Conservation (phyloP, 2,797 vertebrate genomes). For the Sebastes taczanowskii region DNA sequence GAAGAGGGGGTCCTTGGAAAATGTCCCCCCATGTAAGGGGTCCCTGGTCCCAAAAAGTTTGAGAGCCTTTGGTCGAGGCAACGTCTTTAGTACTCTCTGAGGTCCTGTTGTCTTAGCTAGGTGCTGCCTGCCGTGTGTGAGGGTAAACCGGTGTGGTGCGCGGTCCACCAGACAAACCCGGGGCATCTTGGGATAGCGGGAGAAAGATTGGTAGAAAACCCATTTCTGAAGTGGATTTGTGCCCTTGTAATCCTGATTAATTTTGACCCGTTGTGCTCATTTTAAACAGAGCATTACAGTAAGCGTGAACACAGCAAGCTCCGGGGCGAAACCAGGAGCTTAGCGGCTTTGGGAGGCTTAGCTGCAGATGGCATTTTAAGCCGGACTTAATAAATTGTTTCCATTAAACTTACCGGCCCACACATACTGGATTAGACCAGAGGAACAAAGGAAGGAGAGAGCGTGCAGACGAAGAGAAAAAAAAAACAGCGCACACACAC, state of each 20-base stretch:
- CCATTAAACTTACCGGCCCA: slow-evolving; percentile 89
- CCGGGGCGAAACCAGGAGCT: slow-evolving; percentile 84
- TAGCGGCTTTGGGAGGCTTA: slow-evolving; percentile 88
- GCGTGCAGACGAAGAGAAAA: slow-evolving; percentile 66
- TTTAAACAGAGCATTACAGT: slow-evolving; percentile 89
- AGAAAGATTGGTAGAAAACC: slow-evolving; percentile 85
- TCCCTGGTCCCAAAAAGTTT: too few relatives aligned
- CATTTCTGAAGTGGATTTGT: slow-evolving; percentile 90
- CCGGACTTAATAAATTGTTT: slow-evolving; percentile 91
- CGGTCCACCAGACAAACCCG: slow-evolving; percentile 64
- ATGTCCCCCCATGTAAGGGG: too few relatives aligned
- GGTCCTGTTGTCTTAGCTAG: slow-evolving; percentile 10
- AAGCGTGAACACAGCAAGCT: slow-evolving; percentile 85
- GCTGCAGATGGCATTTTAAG: slow-evolving; percentile 90
- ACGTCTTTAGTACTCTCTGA: background rate
- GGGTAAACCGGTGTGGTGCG: slow-evolving; percentile 41
- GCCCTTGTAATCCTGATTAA: slow-evolving; percentile 89
- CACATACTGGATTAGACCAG: slow-evolving; percentile 86
- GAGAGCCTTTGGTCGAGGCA: too few relatives aligned
- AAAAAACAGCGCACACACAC: slow-evolving; percentile 46
- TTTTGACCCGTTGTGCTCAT: slow-evolving; percentile 89
- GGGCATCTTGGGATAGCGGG: slow-evolving; percentile 82
- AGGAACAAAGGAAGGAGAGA: slow-evolving; percentile 83
- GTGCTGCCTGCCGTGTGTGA: slow-evolving; percentile 9
- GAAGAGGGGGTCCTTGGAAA: too few relatives aligned